Base-by-base conservation (phyloP, 2,888 invertebrate genomes). In the Heliconius aoede region DNA sequence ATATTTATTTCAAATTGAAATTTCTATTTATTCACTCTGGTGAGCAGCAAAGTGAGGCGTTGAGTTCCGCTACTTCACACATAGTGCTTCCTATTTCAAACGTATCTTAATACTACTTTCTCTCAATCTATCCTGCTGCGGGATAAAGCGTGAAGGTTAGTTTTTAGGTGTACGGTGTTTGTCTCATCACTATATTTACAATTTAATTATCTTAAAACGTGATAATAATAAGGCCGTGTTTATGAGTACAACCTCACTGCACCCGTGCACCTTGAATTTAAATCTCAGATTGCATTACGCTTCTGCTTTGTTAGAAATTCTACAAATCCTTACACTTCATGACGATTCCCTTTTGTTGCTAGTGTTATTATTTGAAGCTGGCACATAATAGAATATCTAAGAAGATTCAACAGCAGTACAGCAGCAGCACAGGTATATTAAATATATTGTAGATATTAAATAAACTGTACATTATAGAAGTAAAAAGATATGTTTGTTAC, bases 341-440 rank as follows among this genome's bases (percentile, higher is more conserved):
- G 90, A 88, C 90, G 89, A 88, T 86, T 89, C 90, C 86, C 89
- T 87, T 89, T 89, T 89, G 90, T 89, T 91, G 88, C 91, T 89
- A 90, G 89, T 87, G 89, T 91, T 91, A 90, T 91, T 88, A 91
- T 90, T 89, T 46, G 5, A 46, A 85, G 85, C 82, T 58, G 81
- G 81, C 83, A 89, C 85, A 86, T 82, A 82, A 13, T 30, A 64
- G 26, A 62, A 62, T n/a, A 64, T 21, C 32, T 65, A 36, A 36
- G n/a, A 18, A n/a, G n/a, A 11, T 55, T 55, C 13, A 36, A 24
- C 8, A n/a, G 51, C n/a, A n/a, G n/a, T 9, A 9, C 21, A 36
- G 58, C 8, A n/a, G 51, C n/a, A n/a, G n/a, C 1, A 9, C 21
- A n/a, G 9, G 24, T 55, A 9, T n/a, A 55, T 55, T 8, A 55